These are phyloP conservation scores for Elephas maximus DNA, from an alignment of 2,113 vertebrate genomes.

Conservation along the genomic window DNA sequence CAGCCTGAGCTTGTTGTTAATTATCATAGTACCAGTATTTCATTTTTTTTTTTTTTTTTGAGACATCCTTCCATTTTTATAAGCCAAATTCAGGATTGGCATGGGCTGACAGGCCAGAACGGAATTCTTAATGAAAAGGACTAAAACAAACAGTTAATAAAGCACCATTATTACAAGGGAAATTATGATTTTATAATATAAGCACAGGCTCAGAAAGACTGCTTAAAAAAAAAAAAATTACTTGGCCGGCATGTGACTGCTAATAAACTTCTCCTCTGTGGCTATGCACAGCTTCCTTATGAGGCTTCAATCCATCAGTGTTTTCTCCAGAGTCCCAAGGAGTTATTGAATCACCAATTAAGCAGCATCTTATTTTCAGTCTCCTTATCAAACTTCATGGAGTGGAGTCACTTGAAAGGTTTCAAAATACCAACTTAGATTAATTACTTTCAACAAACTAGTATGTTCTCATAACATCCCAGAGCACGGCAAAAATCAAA, in stretches of 20 bases:
- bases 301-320: not conserved
- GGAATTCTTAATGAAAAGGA: not conserved
- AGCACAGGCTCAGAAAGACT: not conserved
- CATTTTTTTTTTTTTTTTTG: not conserved
- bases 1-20: not conserved
- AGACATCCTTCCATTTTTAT: not conserved
- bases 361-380: not conserved
- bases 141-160: not conserved
- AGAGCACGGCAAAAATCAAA: not conserved
- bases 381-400: conserved; percentile 3
- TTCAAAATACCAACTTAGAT: conserved; percentile 7
- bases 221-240: not conserved
- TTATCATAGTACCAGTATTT: not conserved
- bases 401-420: not conserved
- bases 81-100: not conserved
- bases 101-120: not conserved
- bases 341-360: not conserved
- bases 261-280: not conserved
- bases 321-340: not conserved
- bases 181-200: not conserved
- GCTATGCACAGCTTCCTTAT: not conserved
- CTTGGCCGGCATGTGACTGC: not conserved
- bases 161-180: not conserved
- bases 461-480: not conserved
- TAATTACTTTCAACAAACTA: not conserved